Evolutionary conservation across 2,888 invertebrate species (phyloP).

Genomic region (Oxycera nigricornis): DNA sequence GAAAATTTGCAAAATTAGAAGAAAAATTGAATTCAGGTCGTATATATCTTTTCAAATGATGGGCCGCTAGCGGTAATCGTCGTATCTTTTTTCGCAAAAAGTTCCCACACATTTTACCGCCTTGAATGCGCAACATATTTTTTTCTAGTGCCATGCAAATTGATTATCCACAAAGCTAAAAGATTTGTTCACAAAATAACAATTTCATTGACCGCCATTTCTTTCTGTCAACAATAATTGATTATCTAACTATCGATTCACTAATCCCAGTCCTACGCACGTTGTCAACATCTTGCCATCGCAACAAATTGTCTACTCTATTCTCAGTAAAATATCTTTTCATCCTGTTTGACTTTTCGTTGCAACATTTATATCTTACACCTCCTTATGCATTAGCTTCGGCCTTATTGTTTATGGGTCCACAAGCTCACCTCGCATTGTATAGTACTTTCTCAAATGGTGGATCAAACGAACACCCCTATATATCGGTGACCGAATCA

Average conservation of each 20-base stretch:
- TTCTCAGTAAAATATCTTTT: neutral
- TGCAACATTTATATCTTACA: neutral
- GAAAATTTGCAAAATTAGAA: too few relatives aligned
- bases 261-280: neutral
- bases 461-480: neutral
- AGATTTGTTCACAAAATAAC: neutral
- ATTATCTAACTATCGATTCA: neutral
- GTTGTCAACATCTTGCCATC: neutral
- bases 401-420: neutral
- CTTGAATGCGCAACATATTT: neutral
- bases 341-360: neutral
- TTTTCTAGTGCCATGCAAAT: neutral
- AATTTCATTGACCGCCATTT: neutral
- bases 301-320: neutral
- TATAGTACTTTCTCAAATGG: neutral
- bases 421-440: neutral
- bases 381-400: neutral
- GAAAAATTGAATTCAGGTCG: too few relatives aligned
- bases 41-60: too few relatives aligned
- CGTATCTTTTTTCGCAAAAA: too few relatives aligned
- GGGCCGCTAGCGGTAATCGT: too few relatives aligned
- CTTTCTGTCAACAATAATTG: neutral
- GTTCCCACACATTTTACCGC: too few relatives aligned
- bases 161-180: neutral
- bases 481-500: neutral